Base-by-base conservation (phyloP, 1,140 invertebrate genomes). In the Aricia agestis region DNA sequence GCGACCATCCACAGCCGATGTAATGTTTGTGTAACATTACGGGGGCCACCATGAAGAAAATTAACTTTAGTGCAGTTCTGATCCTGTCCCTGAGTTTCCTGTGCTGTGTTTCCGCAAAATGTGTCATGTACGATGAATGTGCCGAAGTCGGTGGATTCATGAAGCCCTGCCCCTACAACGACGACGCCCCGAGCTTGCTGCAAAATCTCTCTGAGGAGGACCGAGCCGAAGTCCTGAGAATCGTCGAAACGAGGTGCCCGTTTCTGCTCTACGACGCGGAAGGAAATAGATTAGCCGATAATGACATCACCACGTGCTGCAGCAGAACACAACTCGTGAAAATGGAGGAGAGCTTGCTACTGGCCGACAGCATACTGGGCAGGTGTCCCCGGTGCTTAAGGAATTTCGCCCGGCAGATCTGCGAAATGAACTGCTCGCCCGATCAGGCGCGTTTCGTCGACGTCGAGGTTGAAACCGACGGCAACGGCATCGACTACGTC, bases 391-490 rank as follows among this genome's bases (percentile, higher is more conserved):
- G 93, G 0, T 95, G 95, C 74, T 66, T 92, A 0, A 83, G 85
- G 69, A 95, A 95, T 74, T 89, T 94, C 65, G 91, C 90, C 1
- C 78, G 90, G 17, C 87, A 93, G 15, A 93, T 94, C 13, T 95
- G 95, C 75, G 90, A 93, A 74, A 90, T 94, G 79, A 93, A 92
- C n/a, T 95, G 95, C 82, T 88, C 89, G 1, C 86, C 93, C 1
- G 91, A 94, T 70, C 94, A 95, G 59, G 82, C 88, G 6, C 78
- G 89, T 65, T 95, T 93, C 75, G 83, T 83, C 2, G 80, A 92
- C 1, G 85, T 92, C 5, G 70, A 76, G 0, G 69, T 57, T 18
- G 72, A 69, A 15, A 31, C 70, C 0, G 6, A 69, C 9, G 7
- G 7, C 1, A 75, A 76, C 19, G 81, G 70, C 11, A 68, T 63